phyloP scores from a whole-genome alignment of 2,888 invertebrate genomes.

The Petrolisthes cinctipes region DNA sequence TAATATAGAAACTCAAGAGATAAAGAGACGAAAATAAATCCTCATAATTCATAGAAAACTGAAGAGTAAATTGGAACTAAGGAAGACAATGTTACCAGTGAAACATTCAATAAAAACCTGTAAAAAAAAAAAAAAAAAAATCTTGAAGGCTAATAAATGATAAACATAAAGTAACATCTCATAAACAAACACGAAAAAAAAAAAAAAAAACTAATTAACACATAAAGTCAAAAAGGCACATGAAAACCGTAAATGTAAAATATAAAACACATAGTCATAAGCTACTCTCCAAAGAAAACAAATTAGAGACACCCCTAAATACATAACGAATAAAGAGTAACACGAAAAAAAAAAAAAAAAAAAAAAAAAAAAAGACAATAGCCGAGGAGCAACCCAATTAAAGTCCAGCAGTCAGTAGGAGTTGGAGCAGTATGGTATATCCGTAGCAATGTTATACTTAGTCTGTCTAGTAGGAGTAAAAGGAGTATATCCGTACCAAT shows the following conservation, averaged over 20 bases:
- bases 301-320: background rate
- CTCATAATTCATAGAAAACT: no score
- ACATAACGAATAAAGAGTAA: background rate
- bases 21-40: no score
- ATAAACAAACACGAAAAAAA: no score
- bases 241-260: background rate
- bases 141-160: background rate
- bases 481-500: slow-evolving; percentile 15
- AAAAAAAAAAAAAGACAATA: background rate
- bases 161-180: background rate
- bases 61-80: no score
- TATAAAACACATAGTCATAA: background rate
- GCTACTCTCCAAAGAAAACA: background rate
- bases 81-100: no score
- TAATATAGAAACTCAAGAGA: no score
- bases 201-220: background rate
- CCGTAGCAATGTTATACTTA: no score
- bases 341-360: background rate
- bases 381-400: no score
- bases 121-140: background rate
- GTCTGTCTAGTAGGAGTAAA: slow-evolving; percentile 8
- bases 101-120: background rate
- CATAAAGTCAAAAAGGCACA: background rate
- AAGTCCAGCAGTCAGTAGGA: no score
- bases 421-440: background rate